A percentile compares a stretch with the other conserved stretches of the same genome.
phyloP scores from a whole-genome alignment of 92 coral and sea anemone genomes.

The Ricordea florida region DNA sequence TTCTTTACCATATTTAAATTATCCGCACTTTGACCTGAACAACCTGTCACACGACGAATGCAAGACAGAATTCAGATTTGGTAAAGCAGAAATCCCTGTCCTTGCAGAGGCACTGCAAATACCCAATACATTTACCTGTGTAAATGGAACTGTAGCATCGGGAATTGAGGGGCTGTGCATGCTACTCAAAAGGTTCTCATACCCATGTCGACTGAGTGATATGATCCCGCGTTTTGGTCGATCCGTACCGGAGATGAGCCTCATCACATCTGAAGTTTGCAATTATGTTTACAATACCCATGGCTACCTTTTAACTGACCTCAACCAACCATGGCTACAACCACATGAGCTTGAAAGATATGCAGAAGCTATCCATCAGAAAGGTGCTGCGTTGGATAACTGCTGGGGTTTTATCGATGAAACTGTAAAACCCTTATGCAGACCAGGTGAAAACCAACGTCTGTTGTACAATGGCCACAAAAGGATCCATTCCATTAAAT shows the following conservation, averaged over 20 bases:
- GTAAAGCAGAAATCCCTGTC: constrained; percentile 1
- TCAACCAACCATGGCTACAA: too few relatives aligned
- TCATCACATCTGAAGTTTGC: too few relatives aligned
- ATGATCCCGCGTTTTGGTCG: too few relatives aligned
- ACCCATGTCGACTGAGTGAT: too few relatives aligned
- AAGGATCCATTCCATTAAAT: constrained; percentile 11
- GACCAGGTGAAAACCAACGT: constrained; percentile 29
- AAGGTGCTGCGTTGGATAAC: constrained; percentile 33
- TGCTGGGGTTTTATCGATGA: constrained; percentile 44
- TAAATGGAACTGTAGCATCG: constrained; percentile 2
- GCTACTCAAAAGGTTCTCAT: too few relatives aligned
- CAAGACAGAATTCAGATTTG: constrained; percentile 20
- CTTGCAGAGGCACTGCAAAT: constrained; percentile 3
- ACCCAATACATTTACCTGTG: neutral
- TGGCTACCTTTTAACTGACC: too few relatives aligned
- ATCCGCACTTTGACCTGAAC: too few relatives aligned
- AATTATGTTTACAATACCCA: too few relatives aligned
- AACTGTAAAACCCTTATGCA: constrained; percentile 23
- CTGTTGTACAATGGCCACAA: constrained; percentile 34
- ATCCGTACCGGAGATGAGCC: too few relatives aligned
- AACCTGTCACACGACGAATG: constrained; percentile 26
- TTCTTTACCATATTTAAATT: too few relatives aligned
- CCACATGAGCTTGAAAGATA: too few relatives aligned
- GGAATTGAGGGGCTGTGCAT: constrained; percentile 24
- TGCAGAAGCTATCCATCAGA: constrained; percentile 23